phyloP scores from a whole-genome alignment of 2,888 invertebrate species.

The Tethea ocularis region DNA sequence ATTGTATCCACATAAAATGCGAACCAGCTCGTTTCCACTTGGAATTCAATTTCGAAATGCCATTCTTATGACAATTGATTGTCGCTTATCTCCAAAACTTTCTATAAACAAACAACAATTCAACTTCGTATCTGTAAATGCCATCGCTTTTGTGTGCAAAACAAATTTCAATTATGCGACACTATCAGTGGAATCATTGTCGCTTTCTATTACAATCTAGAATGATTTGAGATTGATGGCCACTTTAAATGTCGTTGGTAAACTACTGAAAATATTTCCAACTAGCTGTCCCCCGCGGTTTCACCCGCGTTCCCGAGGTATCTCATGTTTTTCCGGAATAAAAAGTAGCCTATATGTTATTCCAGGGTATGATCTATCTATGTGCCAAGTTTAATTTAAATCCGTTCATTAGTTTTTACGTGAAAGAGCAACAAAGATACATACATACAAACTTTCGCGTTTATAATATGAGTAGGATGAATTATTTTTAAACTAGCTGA shows the following conservation, averaged over 20 bases:
- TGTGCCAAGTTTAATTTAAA: too few relatives aligned
- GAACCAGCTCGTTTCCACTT: background rate
- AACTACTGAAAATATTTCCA: background rate
- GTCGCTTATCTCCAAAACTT: background rate
- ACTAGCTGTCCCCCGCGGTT: too few relatives aligned
- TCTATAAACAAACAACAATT: conserved; percentile 8
- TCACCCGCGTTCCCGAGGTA: too few relatives aligned
- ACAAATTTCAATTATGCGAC: conserved; percentile 1
- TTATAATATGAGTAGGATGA: too few relatives aligned
- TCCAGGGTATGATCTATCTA: too few relatives aligned
- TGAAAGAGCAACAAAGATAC: too few relatives aligned
- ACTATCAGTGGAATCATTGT: background rate
- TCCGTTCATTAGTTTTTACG: too few relatives aligned
- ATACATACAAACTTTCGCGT: too few relatives aligned
- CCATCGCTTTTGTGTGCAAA: conserved; percentile 7
- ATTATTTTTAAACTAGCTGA: too few relatives aligned
- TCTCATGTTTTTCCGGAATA: too few relatives aligned
- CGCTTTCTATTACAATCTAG: background rate
- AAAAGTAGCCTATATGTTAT: too few relatives aligned
- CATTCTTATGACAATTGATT: background rate
- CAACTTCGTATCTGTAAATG: conserved; percentile 6
- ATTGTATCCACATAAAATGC: background rate
- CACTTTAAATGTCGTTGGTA: background rate
- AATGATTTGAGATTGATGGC: background rate
- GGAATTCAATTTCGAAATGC: background rate